phyloP scores from a whole-genome alignment of 1,140 invertebrate species.

The Ceratina calcarata region DNA sequence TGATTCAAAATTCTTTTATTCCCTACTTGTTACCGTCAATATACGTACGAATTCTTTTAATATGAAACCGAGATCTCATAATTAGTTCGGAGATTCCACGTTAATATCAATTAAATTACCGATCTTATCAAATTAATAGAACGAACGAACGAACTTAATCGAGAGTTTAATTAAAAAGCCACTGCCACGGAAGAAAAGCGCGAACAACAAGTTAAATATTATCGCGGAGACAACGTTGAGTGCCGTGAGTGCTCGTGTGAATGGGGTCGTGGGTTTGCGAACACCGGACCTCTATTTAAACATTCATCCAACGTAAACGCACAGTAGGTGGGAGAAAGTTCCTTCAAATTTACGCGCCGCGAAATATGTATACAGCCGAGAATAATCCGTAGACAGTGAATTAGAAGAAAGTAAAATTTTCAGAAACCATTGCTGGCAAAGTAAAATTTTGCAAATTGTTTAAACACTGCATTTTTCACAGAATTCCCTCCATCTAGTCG shows the following conservation, averaged over 20 bases:
- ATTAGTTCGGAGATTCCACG: too few relatives aligned
- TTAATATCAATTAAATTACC: too few relatives aligned
- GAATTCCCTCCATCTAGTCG: too few relatives aligned
- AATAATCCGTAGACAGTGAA: neutral
- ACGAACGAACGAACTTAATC: too few relatives aligned
- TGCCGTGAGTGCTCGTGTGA: neutral
- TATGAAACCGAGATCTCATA: too few relatives aligned
- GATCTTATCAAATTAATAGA: too few relatives aligned
- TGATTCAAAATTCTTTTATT: constrained; percentile 16
- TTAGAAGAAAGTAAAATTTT: neutral
- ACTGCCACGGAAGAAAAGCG: neutral
- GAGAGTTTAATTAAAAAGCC: neutral
- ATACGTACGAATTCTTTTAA: neutral
- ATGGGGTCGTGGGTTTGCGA: neutral
- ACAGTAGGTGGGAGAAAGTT: neutral
- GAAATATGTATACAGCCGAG: too few relatives aligned
- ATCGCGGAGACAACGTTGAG: neutral
- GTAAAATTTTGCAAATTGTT: neutral
- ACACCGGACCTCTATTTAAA: constrained; percentile 10
- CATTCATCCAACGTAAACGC: constrained; percentile 11
- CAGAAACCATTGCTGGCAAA: too few relatives aligned
- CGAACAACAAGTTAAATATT: constrained; percentile 32
- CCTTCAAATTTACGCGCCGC: neutral
- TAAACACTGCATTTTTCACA: neutral
- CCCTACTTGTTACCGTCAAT: neutral